These are phyloP conservation scores for Tursiops truncatus DNA, from an alignment of 2,113 vertebrate genomes.

Conservation along the genomic window DNA sequence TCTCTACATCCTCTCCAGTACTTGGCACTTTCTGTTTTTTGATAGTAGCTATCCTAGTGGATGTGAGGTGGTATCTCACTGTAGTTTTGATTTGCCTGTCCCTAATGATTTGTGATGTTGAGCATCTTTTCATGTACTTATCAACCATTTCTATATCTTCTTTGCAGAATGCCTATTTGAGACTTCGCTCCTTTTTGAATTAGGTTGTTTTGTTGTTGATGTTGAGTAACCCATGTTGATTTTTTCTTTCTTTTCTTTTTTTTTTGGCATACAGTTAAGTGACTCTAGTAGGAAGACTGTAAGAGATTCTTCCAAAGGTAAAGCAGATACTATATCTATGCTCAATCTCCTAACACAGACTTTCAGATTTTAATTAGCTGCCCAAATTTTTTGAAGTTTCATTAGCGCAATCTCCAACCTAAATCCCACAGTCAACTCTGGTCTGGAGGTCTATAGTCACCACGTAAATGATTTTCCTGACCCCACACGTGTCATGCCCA, in stretches of 20 bases:
- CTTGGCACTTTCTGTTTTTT: neutral
- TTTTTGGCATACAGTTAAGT: neutral
- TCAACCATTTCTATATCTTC: neutral
- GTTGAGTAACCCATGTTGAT: neutral
- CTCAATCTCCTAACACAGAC: neutral
- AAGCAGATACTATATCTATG: rapidly evolving
- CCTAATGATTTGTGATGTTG: neutral
- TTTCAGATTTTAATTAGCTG: neutral
- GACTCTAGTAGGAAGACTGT: neutral
- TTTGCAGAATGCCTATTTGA: neutral
- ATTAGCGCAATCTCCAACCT: neutral
- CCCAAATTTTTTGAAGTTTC: neutral
- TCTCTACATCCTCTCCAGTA: neutral
- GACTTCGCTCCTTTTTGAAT: neutral
- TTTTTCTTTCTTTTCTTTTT: neutral
- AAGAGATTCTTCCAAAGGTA: neutral
- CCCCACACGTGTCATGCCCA: rapidly evolving
- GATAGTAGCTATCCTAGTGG: neutral
- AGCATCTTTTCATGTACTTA: neutral
- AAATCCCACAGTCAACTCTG: rapidly evolving
- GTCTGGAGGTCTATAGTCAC: neutral
- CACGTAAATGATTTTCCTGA: neutral
- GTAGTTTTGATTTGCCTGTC: neutral
- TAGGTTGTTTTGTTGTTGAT: neutral
- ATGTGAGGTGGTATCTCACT: neutral